Evolutionary conservation across 2,888 invertebrate genomes (phyloP), one percentile per base, ranked within the genome.

Genomic region (Anodontia alba): DNA sequence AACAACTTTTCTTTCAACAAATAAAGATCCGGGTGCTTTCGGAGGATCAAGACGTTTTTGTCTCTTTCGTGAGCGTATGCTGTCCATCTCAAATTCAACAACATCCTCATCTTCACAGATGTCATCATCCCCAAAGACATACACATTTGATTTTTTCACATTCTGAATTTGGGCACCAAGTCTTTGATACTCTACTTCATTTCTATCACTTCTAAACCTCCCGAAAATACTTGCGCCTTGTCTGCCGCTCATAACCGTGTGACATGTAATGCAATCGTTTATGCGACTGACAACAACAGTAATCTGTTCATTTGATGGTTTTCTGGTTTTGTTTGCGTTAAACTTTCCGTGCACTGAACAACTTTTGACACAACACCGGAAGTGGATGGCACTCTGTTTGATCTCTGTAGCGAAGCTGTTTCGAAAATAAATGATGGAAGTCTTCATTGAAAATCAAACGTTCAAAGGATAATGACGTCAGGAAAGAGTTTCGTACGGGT

Each of bases 71-170:
- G 91, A 86, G 17, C 90, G 82, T 46, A 92, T 88, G 43, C 82
- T 88, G n/a, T 90, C 88, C 90, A 92, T 89, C 73, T 92, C 92
- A 83, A 89, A 90, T 46, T 90, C 91, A 8, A 89, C 89, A 75
- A 89, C 86, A 70, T 87, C 87, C 26, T 88, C 88, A 51, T 91
- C 90, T 38, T 91, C 90, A 17, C 80, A 82, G 7, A 90, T 70
- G 67, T 89, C 87, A 46, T 84, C 89, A 49, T 92, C 88, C 8
- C 92, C 92, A 87, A 92, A 92, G 17, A 93, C 89, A 78, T 92
- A 92, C 0, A 93, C 92, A 54, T 89, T 83, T 5, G 91, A 87
- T 23, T 91, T 85, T 75, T 91, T 90, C 46, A 90, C 88, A 86
- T 92, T 92, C 83, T 93, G 92, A 8, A 91, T 83, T 74, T 92